These are phyloP conservation scores for Trissolcus brochymenae DNA, from an alignment of 2,888 invertebrate species.

Conservation along the genomic window DNA sequence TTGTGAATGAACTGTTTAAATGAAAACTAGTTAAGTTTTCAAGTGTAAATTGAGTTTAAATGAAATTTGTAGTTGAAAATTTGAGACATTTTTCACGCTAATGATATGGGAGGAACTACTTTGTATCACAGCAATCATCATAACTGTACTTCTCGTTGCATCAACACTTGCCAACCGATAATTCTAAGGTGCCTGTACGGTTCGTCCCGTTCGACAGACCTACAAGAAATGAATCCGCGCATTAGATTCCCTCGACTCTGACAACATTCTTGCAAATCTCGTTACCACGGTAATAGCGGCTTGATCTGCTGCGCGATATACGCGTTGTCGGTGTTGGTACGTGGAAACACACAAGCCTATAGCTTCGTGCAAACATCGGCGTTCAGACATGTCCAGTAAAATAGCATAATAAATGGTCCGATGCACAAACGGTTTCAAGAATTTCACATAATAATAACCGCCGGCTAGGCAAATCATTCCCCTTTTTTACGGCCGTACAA, in stretches of 20 bases:
- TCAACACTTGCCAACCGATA: constrained; percentile 62
- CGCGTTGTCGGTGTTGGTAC: constrained; percentile 16
- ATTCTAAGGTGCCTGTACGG: constrained; percentile 54
- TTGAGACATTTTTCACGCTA: constrained; percentile 66
- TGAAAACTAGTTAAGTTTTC: constrained; percentile 1
- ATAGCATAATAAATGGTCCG: constrained; percentile 57
- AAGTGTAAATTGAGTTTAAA: constrained; percentile 36
- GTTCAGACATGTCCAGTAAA: constrained; percentile 44
- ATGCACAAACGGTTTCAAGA: constrained; percentile 43
- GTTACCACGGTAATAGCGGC: constrained; percentile 57
- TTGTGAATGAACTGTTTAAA: background rate
- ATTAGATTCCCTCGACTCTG: constrained; percentile 46
- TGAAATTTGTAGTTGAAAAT: constrained; percentile 10
- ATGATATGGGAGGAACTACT: constrained; percentile 52
- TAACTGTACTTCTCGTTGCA: constrained; percentile 65
- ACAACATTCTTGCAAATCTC: constrained; percentile 57
- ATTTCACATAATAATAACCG: constrained; percentile 49
- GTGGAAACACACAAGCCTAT: constrained; percentile 20
- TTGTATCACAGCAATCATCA: constrained; percentile 63
- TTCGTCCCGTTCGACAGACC: constrained; percentile 36
- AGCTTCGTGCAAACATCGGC: constrained; percentile 39
- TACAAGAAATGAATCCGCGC: constrained; percentile 53
- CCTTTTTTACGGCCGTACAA: constrained; percentile 11
- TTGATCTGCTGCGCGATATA: constrained; percentile 45
- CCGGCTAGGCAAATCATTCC: background rate